phyloP scores from a whole-genome alignment of 2,888 invertebrate species.

The Cybosia mesomella region DNA sequence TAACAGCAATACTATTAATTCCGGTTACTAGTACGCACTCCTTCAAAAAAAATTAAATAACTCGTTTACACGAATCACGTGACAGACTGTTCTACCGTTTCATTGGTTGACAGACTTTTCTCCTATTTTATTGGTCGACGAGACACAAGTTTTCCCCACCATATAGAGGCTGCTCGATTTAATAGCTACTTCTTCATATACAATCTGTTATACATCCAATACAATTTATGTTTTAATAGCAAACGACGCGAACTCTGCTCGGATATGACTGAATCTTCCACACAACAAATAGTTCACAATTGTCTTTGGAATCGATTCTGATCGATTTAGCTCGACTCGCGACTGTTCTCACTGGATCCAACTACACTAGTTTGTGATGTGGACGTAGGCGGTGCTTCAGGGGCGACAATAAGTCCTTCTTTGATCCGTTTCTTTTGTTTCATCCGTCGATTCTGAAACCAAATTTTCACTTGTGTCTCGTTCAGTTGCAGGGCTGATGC shows the following conservation, averaged over 20 bases:
- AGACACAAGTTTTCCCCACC: too few species aligned
- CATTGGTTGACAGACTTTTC: too few species aligned
- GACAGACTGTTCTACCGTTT: too few species aligned
- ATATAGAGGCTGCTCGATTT: too few species aligned
- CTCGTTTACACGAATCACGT: too few species aligned
- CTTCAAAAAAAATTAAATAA: too few species aligned
- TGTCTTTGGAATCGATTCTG: constrained; percentile 26
- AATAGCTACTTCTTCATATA: background rate
- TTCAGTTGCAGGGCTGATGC: constrained; percentile 98
- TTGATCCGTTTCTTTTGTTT: constrained; percentile 99
- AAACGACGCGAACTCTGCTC: background rate
- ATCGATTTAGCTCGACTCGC: constrained; percentile 88
- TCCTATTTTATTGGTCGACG: too few species aligned
- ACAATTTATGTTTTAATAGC: too few species aligned
- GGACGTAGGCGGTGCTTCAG: constrained; percentile 82
- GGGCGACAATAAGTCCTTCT: constrained; percentile 92
- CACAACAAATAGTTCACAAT: constrained; percentile 41
- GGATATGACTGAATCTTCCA: constrained; percentile 18
- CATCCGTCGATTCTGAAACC: constrained; percentile 99
- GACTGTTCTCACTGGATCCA: constrained; percentile 90
- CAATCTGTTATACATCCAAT: background rate
- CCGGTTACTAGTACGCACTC: too few species aligned
- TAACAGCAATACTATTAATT: too few species aligned
- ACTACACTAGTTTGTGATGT: constrained; percentile 72
- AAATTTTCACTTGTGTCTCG: constrained; percentile 99